Conservation (phyloP, 2,113 vertebrate genomes). For the Dicerorhinus sumatrensis region DNA sequence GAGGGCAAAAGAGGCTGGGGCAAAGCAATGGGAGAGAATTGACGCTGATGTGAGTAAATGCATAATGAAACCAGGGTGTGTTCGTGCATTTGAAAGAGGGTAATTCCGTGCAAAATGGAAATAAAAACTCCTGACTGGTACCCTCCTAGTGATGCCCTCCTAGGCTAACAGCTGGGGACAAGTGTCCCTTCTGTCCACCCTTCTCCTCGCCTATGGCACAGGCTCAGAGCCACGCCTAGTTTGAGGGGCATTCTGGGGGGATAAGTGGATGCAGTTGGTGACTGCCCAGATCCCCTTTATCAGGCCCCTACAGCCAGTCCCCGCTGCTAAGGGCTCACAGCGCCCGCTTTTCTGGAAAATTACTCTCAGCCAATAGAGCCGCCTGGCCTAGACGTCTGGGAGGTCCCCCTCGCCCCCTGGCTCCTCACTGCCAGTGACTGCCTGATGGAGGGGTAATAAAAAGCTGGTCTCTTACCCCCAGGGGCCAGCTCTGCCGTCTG, state of each 20-base stretch:
- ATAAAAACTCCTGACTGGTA: neutral
- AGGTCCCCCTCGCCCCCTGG: neutral
- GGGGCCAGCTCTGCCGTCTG: fast-evolving
- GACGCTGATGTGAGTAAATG: neutral
- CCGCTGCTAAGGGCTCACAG: neutral
- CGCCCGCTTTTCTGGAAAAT: neutral
- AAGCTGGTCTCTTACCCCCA: neutral
- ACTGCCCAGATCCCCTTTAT: neutral
- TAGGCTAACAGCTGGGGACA: neutral
- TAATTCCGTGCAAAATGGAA: neutral
- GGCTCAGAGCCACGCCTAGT: neutral
- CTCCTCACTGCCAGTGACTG: neutral
- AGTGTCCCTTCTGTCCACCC: neutral
- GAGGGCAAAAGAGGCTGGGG: neutral
- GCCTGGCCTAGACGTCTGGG: neutral
- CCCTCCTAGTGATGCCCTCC: neutral
- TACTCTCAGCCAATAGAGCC: neutral
- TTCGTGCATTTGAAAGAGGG: neutral
- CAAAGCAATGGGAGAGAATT: neutral
- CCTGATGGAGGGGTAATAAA: neutral
- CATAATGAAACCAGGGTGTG: neutral
- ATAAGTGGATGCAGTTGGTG: too few species aligned
- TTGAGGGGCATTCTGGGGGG: neutral
- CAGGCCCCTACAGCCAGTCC: fast-evolving
- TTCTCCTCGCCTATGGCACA: neutral